Conservation (phyloP, 2,797 vertebrate genomes). For the Rhynchotus rufescens region DNA sequence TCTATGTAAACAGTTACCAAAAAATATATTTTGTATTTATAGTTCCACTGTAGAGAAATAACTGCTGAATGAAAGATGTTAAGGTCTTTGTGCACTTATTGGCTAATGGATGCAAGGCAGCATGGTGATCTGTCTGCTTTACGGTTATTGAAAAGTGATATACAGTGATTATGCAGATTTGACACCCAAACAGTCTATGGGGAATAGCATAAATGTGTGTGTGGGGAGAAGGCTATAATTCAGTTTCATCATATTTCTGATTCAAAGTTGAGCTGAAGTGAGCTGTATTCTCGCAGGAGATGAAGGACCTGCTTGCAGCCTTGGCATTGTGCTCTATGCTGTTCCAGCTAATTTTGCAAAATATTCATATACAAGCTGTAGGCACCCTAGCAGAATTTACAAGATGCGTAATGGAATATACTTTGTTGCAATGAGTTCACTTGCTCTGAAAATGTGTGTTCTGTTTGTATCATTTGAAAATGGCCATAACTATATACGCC, state of each 20-base stretch:
- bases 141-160: conserved; percentile 75
- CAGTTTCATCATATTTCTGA: conserved; percentile 28
- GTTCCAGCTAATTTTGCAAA: background rate
- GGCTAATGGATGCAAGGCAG: conserved; percentile 65
- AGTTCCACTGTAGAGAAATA: conserved; percentile 40
- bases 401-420: background rate
- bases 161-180: conserved; percentile 68
- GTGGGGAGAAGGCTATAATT: conserved; percentile 43
- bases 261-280: conserved; percentile 10
- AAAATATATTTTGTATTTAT: conserved; percentile 64
- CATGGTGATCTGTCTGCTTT: conserved; percentile 58
- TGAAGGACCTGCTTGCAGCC: background rate
- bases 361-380: background rate
- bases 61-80: conserved; percentile 48
- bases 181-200: conserved; percentile 57
- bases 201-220: conserved; percentile 31
- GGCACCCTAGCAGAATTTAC: background rate
- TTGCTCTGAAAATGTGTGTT: background rate
- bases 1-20: conserved; percentile 40
- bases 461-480: background rate
- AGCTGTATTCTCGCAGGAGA: background rate
- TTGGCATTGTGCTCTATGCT: background rate
- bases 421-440: background rate
- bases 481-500: background rate
- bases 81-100: conserved; percentile 62